phyloP scores from a whole-genome alignment of 2,797 vertebrate species.

The Brachyalestes nurse region DNA sequence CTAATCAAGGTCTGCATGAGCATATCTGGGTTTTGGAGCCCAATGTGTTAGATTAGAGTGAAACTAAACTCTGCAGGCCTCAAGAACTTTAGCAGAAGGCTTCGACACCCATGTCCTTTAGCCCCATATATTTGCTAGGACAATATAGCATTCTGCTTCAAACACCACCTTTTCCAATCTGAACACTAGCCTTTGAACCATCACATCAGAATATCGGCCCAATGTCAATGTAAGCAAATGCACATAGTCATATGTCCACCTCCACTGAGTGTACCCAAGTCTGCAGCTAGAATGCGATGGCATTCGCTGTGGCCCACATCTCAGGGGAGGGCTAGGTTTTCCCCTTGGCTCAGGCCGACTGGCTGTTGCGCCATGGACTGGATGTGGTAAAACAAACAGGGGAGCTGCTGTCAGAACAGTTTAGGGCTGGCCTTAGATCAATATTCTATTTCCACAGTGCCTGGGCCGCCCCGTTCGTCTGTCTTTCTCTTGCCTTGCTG shows the following conservation, averaged over 20 bases:
- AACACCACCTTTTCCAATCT: background rate
- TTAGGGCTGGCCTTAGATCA: conserved; percentile 52
- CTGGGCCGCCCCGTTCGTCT: conserved; percentile 42
- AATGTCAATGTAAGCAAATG: too few relatives aligned
- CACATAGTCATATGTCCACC: background rate
- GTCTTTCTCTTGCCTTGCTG: conserved; percentile 25
- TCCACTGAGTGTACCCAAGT: background rate
- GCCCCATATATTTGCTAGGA: background rate
- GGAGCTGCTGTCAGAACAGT: conserved; percentile 49
- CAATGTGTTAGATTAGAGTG: background rate
- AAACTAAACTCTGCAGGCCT: background rate
- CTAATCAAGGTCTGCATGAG: conserved; percentile 36
- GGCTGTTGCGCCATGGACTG: conserved; percentile 19
- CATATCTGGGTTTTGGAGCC: background rate
- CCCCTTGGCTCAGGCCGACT: background rate
- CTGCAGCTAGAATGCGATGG: background rate
- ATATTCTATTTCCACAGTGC: conserved; percentile 55
- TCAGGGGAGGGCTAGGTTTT: conserved; percentile 22
- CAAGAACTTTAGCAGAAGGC: background rate
- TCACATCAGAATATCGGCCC: background rate
- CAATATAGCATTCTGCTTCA: background rate
- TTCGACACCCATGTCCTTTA: background rate
- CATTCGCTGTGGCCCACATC: background rate
- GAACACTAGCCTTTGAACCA: too few relatives aligned
- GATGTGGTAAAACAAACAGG: conserved; percentile 51